Percentiles rank a stretch among this genome's conserved stretches.
phyloP scores from a whole-genome alignment of 2,113 vertebrate genomes.

The Laticauda laticaudata region DNA sequence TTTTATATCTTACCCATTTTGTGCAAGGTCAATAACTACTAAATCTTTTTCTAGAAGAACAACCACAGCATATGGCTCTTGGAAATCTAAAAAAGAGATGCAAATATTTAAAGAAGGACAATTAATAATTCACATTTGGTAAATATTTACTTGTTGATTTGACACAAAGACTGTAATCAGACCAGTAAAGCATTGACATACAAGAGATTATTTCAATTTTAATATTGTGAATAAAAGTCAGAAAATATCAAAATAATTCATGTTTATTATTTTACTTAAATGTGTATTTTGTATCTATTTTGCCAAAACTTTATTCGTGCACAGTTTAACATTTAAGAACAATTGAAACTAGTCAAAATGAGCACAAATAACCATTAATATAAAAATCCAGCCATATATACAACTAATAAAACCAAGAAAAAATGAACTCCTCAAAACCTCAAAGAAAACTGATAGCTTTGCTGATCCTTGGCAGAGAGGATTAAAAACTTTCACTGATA shows the following conservation, averaged over 20 bases:
- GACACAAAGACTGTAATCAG: neutral
- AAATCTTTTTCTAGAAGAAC: slow-evolving; percentile 98
- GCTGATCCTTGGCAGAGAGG: neutral
- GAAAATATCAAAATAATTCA: neutral
- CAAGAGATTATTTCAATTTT: neutral
- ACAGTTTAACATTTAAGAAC: neutral
- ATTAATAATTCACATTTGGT: neutral
- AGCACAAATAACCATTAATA: neutral
- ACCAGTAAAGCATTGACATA: neutral
- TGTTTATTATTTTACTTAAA: neutral
- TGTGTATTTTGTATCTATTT: neutral
- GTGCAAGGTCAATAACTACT: slow-evolving; percentile 98
- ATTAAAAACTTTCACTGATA: neutral
- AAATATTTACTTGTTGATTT: neutral
- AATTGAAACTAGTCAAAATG: neutral
- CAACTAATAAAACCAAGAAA: neutral
- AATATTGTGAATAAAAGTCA: neutral
- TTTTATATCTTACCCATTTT: slow-evolving; percentile 87
- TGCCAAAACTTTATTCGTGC: neutral
- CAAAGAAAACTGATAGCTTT: neutral
- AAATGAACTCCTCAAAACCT: neutral
- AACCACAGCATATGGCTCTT: slow-evolving; percentile 98
- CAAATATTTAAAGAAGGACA: neutral
- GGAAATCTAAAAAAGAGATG: slow-evolving; percentile 83
- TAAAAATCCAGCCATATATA: neutral